Conservation (phyloP, 1,140 invertebrate species). For the Radopholus similis region DNA sequence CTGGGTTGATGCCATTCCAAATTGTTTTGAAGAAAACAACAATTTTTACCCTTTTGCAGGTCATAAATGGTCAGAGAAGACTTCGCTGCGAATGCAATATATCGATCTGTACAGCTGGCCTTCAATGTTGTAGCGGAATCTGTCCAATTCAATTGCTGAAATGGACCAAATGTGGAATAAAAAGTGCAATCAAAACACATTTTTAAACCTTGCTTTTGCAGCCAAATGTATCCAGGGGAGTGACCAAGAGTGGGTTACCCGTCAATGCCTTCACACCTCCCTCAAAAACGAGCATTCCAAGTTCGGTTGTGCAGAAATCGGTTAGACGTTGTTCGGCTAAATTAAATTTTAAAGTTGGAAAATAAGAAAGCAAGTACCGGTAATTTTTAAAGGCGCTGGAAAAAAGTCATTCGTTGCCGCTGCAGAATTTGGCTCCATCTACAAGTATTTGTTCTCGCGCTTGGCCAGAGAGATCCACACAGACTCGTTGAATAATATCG, state of each 20-base stretch:
- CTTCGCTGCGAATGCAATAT: slow-evolving; percentile 9
- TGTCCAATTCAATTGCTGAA: slow-evolving; percentile 7
- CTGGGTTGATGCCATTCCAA: background rate
- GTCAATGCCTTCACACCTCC: slow-evolving; percentile 7
- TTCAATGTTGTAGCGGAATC: slow-evolving; percentile 4
- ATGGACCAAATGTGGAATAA: background rate
- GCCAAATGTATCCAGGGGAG: background rate
- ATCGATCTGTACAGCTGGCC: slow-evolving; percentile 9
- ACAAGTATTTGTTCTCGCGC: background rate
- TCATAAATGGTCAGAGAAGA: slow-evolving; percentile 16
- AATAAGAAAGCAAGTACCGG: too few relatives aligned
- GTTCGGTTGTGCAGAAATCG: background rate
- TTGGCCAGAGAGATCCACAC: too few relatives aligned
- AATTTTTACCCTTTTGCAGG: slow-evolving; percentile 19
- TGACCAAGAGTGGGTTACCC: slow-evolving; percentile 3
- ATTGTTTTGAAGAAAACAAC: background rate
- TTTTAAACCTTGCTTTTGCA: background rate
- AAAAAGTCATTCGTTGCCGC: background rate
- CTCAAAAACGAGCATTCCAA: too few relatives aligned
- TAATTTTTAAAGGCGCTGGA: too few relatives aligned
- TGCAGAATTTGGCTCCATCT: background rate
- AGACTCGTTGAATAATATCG: too few relatives aligned
- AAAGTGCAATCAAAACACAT: background rate
- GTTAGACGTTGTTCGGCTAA: background rate
- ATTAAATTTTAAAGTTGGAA: background rate